Conservation (phyloP, 1,140 invertebrate genomes). For the Nilaparvata lugens region DNA sequence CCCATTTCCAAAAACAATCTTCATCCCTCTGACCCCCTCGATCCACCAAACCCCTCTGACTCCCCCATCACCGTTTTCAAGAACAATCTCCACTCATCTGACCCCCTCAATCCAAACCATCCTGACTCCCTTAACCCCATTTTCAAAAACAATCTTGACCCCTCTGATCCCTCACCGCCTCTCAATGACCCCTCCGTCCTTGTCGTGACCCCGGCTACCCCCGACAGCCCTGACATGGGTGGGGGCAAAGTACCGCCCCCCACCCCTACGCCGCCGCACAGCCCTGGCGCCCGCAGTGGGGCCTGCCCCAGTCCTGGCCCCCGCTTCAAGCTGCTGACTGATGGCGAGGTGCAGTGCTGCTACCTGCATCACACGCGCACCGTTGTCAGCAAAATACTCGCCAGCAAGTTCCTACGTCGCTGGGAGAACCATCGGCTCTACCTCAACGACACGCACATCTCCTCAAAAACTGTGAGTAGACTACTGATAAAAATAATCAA, state of each 20-base stretch:
- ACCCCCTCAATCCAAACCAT: no score
- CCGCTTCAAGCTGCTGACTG: constrained; percentile 62
- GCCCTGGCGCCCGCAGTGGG: background rate
- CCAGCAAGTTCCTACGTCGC: constrained; percentile 65
- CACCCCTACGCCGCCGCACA: background rate
- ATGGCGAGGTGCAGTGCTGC: constrained; percentile 69
- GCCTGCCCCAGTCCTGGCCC: constrained; percentile 38
- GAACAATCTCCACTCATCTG: no score
- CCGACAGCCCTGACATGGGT: background rate
- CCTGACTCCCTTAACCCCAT: no score
- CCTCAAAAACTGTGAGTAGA: constrained; percentile 63
- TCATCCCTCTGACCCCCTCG: no score
- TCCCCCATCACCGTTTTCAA: no score
- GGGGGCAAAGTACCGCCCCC: background rate
- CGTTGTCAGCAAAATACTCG: constrained; percentile 71
- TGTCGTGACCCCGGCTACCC: no score
- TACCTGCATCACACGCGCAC: constrained; percentile 69
- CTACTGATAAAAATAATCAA: no score
- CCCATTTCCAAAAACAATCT: no score
- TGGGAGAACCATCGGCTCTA: constrained; percentile 73
- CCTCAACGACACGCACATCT: constrained; percentile 57
- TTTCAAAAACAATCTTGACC: no score
- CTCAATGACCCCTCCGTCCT: no score
- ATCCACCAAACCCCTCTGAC: no score
- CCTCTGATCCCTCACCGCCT: no score